Evolutionary conservation across 2,797 vertebrate species (phyloP), one percentile per base, ranked within the genome.

Genomic region (Leuciscus waleckii): DNA sequence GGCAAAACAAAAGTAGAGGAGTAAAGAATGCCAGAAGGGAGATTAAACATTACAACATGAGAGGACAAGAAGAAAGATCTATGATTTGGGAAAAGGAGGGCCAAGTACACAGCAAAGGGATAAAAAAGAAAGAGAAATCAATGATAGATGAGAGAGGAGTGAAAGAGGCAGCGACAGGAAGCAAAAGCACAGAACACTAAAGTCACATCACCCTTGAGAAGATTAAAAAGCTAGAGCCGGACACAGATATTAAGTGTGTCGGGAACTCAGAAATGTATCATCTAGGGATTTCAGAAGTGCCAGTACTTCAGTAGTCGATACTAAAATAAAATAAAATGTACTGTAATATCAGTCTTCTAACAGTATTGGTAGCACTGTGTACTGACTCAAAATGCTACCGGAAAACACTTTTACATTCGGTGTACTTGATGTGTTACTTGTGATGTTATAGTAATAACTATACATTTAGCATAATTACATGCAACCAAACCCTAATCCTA

Each of bases 171-270:
- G 77, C 13, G 13, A 23, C 61, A 41, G n/a, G 35, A 87, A 71
- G 74, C 41, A 26, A 41, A 46, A 63, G 8, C 21, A 65, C 41
- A 65, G 41, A 79, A 43, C 21, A 63, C 69, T 37, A 74, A 58
- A 58, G 56, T 63, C 79, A 74, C 46, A 46, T 61, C 8, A 83
- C 39, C 69, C 65, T 29, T 63, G 78, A 87, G 78, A 74, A 80
- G 79, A 70, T 71, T 80, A 81, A 81, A 79, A 70, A 49, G 54
- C 63, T 21, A 37, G 13, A 35, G 29, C 17, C 4, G 26, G 76
- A 23, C 69, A 51, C 70, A 21, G 37, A 85, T 61, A 74, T 82
- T 79, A 82, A 63, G 32, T 76, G 68, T 41, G 58, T 63, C 46
- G 49, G 79, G 37, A 82, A 70, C 68, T 82, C 49, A 32, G 58